Conservation (phyloP, 2,797 vertebrate species). For the Neoniphon sammara region DNA sequence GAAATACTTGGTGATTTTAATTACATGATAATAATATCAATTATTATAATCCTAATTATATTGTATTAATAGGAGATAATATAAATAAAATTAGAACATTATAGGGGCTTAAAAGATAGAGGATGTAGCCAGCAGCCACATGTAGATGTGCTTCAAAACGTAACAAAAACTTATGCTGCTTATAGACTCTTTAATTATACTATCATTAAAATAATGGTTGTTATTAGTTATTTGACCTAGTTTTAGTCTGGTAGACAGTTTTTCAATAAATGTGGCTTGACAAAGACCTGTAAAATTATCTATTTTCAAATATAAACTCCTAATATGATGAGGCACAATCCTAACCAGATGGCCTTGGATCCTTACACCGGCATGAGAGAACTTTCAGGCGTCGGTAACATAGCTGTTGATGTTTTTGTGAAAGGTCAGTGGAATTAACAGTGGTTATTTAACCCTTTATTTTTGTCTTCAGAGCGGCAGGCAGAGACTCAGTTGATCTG, state of each 20-base stretch:
- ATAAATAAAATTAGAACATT: no score
- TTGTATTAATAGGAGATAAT: no score
- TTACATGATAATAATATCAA: no score
- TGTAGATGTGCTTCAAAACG: neutral
- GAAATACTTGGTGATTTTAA: no score
- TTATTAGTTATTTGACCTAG: neutral
- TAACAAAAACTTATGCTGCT: neutral
- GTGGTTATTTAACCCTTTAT: slow-evolving; percentile 54
- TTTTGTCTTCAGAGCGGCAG: slow-evolving; percentile 45
- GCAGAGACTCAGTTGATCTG: slow-evolving; percentile 3
- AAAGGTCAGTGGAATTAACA: slow-evolving; percentile 61
- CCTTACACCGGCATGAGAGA: slow-evolving; percentile 1
- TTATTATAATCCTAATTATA: no score
- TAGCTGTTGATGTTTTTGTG: slow-evolving; percentile 46
- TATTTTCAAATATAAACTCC: slow-evolving; percentile 5
- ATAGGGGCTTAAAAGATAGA: neutral
- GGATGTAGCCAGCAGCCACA: neutral
- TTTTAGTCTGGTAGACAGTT: neutral
- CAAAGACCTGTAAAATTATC: slow-evolving; percentile 1
- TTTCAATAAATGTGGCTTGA: neutral
- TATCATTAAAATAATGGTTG: neutral
- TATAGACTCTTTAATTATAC: neutral
- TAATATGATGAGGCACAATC: slow-evolving; percentile 25
- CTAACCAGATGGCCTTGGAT: slow-evolving; percentile 41
- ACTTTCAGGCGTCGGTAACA: slow-evolving; percentile 10